phyloP scores from a whole-genome alignment of 2,797 vertebrate genomes.

The Hemitrygon akajei region DNA sequence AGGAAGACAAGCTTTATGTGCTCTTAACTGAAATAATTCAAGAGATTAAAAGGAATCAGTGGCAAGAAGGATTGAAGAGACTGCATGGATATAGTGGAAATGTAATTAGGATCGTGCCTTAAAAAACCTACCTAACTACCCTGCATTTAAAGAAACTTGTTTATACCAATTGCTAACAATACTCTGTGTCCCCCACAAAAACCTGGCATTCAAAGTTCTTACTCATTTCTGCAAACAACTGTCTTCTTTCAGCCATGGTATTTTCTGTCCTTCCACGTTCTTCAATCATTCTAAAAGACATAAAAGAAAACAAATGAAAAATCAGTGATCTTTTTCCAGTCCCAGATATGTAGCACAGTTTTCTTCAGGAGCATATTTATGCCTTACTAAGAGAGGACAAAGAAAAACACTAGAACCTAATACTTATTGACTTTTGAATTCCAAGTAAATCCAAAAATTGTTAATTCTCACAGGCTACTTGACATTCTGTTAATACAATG shows the following conservation, averaged over 20 bases:
- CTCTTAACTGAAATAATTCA: background rate
- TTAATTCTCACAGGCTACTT: background rate
- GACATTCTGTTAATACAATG: background rate
- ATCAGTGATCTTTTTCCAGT: background rate
- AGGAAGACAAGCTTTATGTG: background rate
- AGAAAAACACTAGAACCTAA: background rate
- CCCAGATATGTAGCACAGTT: too few species aligned
- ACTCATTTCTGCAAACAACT: conserved; percentile 99
- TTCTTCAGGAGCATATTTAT: background rate
- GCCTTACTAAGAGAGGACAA: background rate
- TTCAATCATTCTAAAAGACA: conserved; percentile 91
- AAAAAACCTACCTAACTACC: background rate
- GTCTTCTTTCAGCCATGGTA: conserved; percentile 98
- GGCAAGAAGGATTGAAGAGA: background rate
- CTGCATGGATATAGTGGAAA: background rate
- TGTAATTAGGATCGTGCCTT: background rate
- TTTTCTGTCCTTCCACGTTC: conserved; percentile 76
- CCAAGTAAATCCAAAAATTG: background rate
- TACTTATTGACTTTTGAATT: background rate
- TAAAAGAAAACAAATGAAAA: conserved; percentile 49
- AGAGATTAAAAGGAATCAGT: too few species aligned
- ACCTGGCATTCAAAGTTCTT: conserved; percentile 58
- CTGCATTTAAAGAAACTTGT: background rate
- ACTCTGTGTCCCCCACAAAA: conserved; percentile 34
- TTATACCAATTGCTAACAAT: background rate